phyloP scores from a whole-genome alignment of 2,888 invertebrate species.

The Lottia gigantea region DNA sequence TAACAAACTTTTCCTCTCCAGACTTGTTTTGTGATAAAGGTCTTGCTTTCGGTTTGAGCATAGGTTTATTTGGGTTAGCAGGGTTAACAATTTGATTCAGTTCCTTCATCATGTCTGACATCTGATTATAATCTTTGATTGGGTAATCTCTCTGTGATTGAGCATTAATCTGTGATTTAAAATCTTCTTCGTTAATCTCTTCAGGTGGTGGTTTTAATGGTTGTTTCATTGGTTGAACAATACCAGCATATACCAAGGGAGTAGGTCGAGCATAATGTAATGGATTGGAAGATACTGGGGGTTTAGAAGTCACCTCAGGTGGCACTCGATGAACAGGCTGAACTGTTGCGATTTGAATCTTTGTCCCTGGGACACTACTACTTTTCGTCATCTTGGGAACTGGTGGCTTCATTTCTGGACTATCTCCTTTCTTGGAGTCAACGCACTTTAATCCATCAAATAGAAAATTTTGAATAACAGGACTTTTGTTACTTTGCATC shows the following conservation, averaged over 20 bases:
- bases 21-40: background rate
- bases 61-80: conserved; percentile 24
- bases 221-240: conserved; percentile 36
- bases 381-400: background rate
- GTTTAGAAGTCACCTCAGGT: conserved; percentile 31
- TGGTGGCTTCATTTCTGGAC: background rate
- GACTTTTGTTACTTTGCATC: conserved; percentile 29
- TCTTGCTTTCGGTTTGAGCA: conserved; percentile 22
- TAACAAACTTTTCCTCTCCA: conserved; percentile 51
- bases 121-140: conserved; percentile 45
- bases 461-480: conserved; percentile 49
- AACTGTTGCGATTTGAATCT: background rate
- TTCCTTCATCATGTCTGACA: conserved; percentile 50
- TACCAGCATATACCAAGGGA: conserved; percentile 45
- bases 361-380: background rate
- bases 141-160: conserved; percentile 34
- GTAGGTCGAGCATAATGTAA: conserved; percentile 41
- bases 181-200: conserved; percentile 19
- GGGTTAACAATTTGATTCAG: conserved; percentile 43
- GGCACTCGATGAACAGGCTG: conserved; percentile 29
- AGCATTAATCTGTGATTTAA: conserved; percentile 17
- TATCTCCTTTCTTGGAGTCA: background rate
- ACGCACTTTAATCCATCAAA: conserved; percentile 54
- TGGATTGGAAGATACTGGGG: conserved; percentile 31
- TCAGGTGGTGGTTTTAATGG: conserved; percentile 31